Conservation (phyloP, 2,797 vertebrate genomes). For the Acrossocheilus fasciatus region DNA sequence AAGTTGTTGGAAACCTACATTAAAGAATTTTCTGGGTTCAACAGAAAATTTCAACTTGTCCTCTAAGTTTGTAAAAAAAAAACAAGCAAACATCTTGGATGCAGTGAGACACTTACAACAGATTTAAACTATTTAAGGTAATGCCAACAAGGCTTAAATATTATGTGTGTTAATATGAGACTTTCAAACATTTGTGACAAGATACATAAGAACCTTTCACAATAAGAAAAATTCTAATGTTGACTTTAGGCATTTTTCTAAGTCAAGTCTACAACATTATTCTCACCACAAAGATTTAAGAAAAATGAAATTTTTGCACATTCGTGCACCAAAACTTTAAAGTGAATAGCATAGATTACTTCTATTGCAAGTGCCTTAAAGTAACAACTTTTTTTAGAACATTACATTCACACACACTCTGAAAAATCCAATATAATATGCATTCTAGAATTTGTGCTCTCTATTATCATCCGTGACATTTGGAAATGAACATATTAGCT, state of each 20-base stretch:
- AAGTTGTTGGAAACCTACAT: not conserved
- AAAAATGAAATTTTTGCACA: too few relatives aligned
- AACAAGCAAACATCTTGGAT: not conserved
- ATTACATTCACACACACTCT: not conserved
- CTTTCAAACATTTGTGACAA: not conserved
- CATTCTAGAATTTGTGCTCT: not conserved
- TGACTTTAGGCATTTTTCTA: not conserved
- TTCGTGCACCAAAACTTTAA: not conserved
- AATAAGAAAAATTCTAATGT: not conserved
- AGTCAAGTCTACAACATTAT: not conserved
- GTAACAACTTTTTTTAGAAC: not conserved
- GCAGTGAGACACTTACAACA: not conserved
- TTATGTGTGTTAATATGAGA: not conserved
- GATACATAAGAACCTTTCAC: not conserved
- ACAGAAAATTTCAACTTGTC: not conserved
- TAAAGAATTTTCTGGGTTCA: not conserved
- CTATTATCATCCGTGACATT: not conserved
- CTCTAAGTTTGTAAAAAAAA: not conserved
- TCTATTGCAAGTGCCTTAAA: not conserved
- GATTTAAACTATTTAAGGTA: not conserved
- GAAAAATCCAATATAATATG: not conserved
- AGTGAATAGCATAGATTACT: not conserved
- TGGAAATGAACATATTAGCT: conserved; percentile 2
- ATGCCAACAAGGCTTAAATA: not conserved
- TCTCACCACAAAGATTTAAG: not conserved